Conservation (phyloP, 2,888 invertebrate genomes). For the Rhimphoctona megacephalus region DNA sequence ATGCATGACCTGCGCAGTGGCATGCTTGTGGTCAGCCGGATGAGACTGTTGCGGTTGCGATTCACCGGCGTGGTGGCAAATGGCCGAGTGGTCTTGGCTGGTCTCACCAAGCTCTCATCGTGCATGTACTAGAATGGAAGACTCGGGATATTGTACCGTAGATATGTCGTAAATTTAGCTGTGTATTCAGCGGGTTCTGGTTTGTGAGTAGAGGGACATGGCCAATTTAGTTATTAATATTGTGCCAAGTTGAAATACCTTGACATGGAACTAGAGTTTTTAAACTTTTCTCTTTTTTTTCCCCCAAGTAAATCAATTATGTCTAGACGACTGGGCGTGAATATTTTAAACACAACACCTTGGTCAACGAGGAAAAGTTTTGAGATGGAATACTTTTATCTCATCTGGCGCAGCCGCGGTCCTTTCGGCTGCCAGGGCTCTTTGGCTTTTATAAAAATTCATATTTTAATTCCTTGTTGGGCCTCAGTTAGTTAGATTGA, state of each 20-base stretch:
- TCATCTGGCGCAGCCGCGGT: too few relatives aligned
- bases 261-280: background rate
- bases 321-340: background rate
- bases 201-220: background rate
- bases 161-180: background rate
- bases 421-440: too few relatives aligned
- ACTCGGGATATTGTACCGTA: background rate
- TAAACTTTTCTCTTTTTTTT: background rate
- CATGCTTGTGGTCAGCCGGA: constrained; percentile 72
- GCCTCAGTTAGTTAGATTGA: too few relatives aligned
- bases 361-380: background rate
- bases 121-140: constrained; percentile 10
- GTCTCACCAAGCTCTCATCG: constrained; percentile 33
- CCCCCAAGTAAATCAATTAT: background rate
- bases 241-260: background rate
- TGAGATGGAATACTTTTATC: too few relatives aligned
- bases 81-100: constrained; percentile 71
- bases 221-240: constrained; percentile 5
- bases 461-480: too few relatives aligned
- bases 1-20: constrained; percentile 60
- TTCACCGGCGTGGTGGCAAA: constrained; percentile 76
- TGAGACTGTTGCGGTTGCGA: constrained; percentile 75
- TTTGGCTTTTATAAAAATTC: too few relatives aligned
- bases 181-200: background rate
- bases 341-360: background rate